Evolutionary conservation across 2,113 vertebrate genomes (phyloP).

Genomic region (Saccopteryx bilineata): DNA sequence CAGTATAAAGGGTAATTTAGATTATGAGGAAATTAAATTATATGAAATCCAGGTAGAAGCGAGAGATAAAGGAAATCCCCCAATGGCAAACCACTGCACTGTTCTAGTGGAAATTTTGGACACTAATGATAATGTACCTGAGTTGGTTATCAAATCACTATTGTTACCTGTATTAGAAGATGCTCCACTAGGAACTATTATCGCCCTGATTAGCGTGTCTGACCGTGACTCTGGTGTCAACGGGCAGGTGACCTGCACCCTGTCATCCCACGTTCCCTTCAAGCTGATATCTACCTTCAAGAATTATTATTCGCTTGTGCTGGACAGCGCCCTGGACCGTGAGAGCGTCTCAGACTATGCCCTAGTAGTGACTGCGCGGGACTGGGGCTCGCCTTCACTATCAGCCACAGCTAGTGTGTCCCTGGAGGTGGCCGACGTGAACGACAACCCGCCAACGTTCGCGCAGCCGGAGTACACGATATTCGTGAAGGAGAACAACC

Average conservation of each 20-base stretch:
- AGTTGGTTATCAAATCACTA: constrained; percentile 90
- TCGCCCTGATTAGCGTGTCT: constrained; percentile 92
- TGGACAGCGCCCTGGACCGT: constrained; percentile 87
- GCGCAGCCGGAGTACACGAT: too few relatives aligned
- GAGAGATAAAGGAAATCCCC: constrained; percentile 87
- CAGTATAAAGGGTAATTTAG: constrained; percentile 85
- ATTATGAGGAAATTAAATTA: constrained; percentile 88
- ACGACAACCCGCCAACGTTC: too few relatives aligned
- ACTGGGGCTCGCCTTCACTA: not conserved
- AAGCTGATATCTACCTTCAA: constrained; percentile 77
- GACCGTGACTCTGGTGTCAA: constrained; percentile 92
- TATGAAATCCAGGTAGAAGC: constrained; percentile 92
- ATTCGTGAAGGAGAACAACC: too few relatives aligned
- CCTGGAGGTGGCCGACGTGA: not conserved
- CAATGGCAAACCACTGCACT: constrained; percentile 89
- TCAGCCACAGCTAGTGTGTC: not conserved
- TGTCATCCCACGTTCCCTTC: constrained; percentile 82
- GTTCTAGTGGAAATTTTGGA: constrained; percentile 91
- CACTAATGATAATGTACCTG: constrained; percentile 92
- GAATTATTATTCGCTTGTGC: constrained; percentile 85
- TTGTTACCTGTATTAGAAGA: constrained; percentile 89
- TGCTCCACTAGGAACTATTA: constrained; percentile 88
- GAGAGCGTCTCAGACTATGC: constrained; percentile 86
- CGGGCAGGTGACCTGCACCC: constrained; percentile 79
- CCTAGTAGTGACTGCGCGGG: constrained; percentile 62